Evolutionary conservation across 2,113 vertebrate genomes (phyloP).

Genomic region (Struthidea cinerea): DNA sequence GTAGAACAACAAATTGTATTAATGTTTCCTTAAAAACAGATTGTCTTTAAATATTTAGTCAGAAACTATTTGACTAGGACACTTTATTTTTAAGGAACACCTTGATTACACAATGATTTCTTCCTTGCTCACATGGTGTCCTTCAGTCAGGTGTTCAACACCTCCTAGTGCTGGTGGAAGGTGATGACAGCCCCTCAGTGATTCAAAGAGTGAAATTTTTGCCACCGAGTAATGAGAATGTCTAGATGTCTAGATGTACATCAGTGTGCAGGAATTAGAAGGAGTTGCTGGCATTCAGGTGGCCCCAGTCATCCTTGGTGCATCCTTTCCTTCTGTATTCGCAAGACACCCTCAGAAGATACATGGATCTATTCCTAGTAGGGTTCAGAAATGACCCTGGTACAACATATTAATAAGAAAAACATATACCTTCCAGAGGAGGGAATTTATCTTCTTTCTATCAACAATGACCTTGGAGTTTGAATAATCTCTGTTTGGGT

Average conservation of each 20-base stretch:
- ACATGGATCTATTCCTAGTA: background rate
- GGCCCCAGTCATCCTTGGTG: background rate
- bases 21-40: background rate
- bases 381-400: background rate
- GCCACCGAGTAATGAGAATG: accelerated
- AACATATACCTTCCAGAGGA: background rate
- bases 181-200: background rate
- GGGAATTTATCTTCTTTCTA: background rate
- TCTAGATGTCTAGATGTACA: background rate
- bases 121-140: background rate
- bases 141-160: background rate
- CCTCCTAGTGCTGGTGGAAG: background rate
- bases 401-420: background rate
- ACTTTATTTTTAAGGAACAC: background rate
- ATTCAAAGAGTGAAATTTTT: background rate
- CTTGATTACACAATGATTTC: background rate
- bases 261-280: background rate
- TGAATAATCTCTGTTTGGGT: background rate
- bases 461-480: background rate
- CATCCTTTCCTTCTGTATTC: background rate
- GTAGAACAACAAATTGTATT: background rate
- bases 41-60: background rate
- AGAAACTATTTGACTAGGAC: background rate
- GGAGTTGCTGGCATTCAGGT: background rate
- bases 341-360: background rate